Evolutionary conservation across 2,888 invertebrate species (phyloP).

Genomic region (Agrochola lota): DNA sequence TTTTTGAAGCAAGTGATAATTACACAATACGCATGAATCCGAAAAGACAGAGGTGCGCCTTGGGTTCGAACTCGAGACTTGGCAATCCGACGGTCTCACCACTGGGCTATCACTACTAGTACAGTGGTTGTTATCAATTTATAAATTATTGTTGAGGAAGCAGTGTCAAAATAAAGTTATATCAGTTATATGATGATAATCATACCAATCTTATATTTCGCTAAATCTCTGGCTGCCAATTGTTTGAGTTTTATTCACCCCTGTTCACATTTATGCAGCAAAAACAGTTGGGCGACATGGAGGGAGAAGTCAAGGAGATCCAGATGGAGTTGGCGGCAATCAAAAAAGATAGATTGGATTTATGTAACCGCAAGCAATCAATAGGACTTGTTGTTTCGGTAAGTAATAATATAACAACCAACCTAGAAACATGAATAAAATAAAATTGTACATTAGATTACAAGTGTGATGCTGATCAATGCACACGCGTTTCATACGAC

Average conservation of each 20-base stretch:
- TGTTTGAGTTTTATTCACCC: background rate
- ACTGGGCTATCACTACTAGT: constrained; percentile 40
- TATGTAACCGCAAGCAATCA: constrained; percentile 58
- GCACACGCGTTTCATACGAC: too few species aligned
- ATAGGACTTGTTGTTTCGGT: constrained; percentile 25
- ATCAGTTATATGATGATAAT: too few species aligned
- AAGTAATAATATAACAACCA: constrained; percentile 1
- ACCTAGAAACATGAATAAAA: background rate
- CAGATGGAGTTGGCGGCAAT: constrained; percentile 84
- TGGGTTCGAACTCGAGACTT: too few species aligned
- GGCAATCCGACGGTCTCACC: too few species aligned
- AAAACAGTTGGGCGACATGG: constrained; percentile 85
- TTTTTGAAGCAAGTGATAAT: too few species aligned
- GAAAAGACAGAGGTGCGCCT: too few species aligned
- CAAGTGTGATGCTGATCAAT: too few species aligned
- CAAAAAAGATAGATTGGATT: constrained; percentile 75
- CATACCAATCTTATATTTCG: background rate
- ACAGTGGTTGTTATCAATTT: constrained; percentile 8
- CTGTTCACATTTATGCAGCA: constrained; percentile 72
- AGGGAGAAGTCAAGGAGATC: constrained; percentile 85
- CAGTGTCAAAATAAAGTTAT: background rate
- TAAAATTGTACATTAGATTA: background rate
- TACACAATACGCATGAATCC: too few species aligned
- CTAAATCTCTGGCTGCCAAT: background rate
- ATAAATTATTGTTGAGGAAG: background rate